Conservation (phyloP, 2,113 vertebrate species). For the Hemiprocne comata region DNA sequence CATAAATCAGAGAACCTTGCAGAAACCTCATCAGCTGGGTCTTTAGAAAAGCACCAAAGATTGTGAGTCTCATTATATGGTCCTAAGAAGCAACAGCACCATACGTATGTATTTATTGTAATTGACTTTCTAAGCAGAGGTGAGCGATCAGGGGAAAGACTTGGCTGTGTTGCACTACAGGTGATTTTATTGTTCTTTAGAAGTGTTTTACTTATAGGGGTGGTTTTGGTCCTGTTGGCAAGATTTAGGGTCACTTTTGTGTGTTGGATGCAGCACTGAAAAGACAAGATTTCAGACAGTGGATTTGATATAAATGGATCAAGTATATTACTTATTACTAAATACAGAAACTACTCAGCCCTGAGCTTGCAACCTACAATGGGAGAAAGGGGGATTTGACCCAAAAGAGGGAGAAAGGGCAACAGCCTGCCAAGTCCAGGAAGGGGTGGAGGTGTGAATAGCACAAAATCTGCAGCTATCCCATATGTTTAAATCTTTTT, state of each 20-base stretch:
- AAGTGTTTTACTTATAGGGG: neutral
- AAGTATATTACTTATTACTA: neutral
- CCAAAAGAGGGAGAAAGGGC: neutral
- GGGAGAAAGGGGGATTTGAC: neutral
- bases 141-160: neutral
- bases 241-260: neutral
- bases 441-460: neutral
- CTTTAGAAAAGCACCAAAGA: slow-evolving; percentile 3
- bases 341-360: neutral
- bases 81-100: neutral
- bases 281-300: neutral
- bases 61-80: neutral
- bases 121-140: neutral
- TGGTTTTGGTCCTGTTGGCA: neutral
- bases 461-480: neutral
- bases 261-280: neutral
- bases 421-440: neutral
- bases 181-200: neutral
- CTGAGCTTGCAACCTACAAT: neutral
- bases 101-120: neutral
- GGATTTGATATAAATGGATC: neutral
- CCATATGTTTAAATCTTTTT: neutral
- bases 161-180: neutral
- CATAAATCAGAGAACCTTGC: neutral
- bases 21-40: neutral